phyloP scores from a whole-genome alignment of 2,888 invertebrate species.

The Odontocolon sp. region DNA sequence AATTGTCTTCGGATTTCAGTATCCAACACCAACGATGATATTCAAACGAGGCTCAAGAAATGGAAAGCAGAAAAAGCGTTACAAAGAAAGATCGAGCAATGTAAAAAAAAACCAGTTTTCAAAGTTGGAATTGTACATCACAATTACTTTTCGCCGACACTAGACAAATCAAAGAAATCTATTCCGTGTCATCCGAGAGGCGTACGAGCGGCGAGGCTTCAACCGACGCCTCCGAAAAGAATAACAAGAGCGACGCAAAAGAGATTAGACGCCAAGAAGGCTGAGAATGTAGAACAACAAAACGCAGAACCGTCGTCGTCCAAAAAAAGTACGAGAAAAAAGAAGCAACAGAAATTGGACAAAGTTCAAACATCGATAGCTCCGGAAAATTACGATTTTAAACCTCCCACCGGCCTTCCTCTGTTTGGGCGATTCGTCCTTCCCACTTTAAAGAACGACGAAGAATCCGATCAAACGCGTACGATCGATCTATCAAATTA shows the following conservation, averaged over 20 bases:
- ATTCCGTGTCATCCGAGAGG: conserved; percentile 38
- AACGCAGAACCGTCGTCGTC: neutral
- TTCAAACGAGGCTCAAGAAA: conserved; percentile 55
- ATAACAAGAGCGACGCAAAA: conserved; percentile 75
- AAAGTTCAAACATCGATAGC: conserved; percentile 83
- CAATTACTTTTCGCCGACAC: conserved; percentile 68
- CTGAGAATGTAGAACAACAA: neutral
- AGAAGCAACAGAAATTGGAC: too few species aligned
- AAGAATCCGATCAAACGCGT: neutral
- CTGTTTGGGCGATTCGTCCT: conserved; percentile 65
- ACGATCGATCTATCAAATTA: neutral
- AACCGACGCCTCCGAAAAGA: conserved; percentile 55
- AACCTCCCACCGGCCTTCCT: conserved; percentile 79
- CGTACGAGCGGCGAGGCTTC: neutral
- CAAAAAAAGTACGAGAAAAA: too few species aligned
- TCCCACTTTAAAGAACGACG: neutral
- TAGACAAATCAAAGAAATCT: neutral
- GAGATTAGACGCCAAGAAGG: conserved; percentile 67
- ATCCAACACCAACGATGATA: too few species aligned
- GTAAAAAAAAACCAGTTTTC: conserved; percentile 70
- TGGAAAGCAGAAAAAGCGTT: conserved; percentile 70
- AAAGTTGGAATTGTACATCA: conserved; percentile 74
- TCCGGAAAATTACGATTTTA: conserved; percentile 82
- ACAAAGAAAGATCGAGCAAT: conserved; percentile 63
- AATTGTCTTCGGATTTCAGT: too few species aligned